Conservation (phyloP, 1,140 invertebrate species). For the Conus ventricosus region DNA sequence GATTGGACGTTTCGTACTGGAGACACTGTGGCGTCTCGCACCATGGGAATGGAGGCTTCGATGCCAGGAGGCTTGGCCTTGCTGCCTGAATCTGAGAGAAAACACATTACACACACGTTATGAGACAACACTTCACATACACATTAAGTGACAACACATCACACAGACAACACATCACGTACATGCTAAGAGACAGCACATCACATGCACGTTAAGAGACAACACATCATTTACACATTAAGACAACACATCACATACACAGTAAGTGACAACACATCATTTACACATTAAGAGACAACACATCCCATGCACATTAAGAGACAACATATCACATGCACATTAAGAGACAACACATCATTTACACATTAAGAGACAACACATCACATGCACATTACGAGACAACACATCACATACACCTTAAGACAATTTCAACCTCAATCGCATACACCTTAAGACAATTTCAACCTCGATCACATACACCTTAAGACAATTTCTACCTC, state of each 20-base stretch:
- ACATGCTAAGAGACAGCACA: neutral
- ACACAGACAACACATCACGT: no score
- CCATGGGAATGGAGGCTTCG: constrained; percentile 8
- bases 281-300: no score
- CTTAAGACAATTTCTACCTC: no score
- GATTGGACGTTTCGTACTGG: neutral
- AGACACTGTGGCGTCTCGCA: neutral
- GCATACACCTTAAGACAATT: neutral
- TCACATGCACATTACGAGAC: neutral
- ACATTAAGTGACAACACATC: no score
- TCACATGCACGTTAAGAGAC: neutral
- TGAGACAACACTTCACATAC: neutral
- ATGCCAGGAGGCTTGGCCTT: neutral
- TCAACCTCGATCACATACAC: neutral
- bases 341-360: neutral
- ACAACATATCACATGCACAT: neutral
- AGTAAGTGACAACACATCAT: neutral
- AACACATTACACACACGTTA: neutral
- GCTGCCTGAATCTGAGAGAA: neutral
- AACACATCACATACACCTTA: neutral
- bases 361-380: neutral
- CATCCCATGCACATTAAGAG: neutral
- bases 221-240: neutral
- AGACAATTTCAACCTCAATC: no score
- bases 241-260: neutral